Conservation (phyloP, 2,888 invertebrate genomes). For the Eristalis pertinax region DNA sequence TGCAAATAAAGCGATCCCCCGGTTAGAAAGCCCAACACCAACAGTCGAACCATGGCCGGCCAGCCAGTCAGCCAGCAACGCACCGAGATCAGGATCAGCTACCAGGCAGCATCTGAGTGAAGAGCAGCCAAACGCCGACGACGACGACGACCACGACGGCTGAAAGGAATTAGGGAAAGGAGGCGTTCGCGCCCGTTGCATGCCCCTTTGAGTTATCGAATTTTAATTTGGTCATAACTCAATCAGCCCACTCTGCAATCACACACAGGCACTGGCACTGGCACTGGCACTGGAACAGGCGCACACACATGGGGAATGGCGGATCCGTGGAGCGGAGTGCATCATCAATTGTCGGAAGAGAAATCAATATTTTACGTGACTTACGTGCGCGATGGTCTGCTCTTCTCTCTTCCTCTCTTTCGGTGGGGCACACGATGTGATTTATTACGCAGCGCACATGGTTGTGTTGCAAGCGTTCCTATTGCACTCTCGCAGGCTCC, state of each 20-base stretch:
- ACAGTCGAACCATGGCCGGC: no score
- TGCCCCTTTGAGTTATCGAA: constrained; percentile 72
- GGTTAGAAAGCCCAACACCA: constrained; percentile 32
- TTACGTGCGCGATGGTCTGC: constrained; percentile 71
- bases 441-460: constrained; percentile 66
- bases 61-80: constrained; percentile 17
- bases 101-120: constrained; percentile 2
- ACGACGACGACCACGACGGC: not conserved
- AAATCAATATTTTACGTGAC: constrained; percentile 73
- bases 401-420: constrained; percentile 10
- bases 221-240: constrained; percentile 73
- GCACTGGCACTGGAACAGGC: not conserved
- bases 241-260: constrained; percentile 68
- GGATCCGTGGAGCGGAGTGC: constrained; percentile 50
- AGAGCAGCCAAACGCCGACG: not conserved
- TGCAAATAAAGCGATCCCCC: constrained; percentile 66
- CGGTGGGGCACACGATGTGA: constrained; percentile 49
- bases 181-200: constrained; percentile 66
- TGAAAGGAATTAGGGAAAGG: constrained; percentile 50
- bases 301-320: constrained; percentile 2
- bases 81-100: constrained; percentile 60
- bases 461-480: constrained; percentile 53
- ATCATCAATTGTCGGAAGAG: constrained; percentile 73
- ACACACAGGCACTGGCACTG: constrained; percentile 12
- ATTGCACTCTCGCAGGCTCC: constrained; percentile 32